Base-by-base conservation (phyloP, 2,888 invertebrate species). In the Leucophora obtusa region DNA sequence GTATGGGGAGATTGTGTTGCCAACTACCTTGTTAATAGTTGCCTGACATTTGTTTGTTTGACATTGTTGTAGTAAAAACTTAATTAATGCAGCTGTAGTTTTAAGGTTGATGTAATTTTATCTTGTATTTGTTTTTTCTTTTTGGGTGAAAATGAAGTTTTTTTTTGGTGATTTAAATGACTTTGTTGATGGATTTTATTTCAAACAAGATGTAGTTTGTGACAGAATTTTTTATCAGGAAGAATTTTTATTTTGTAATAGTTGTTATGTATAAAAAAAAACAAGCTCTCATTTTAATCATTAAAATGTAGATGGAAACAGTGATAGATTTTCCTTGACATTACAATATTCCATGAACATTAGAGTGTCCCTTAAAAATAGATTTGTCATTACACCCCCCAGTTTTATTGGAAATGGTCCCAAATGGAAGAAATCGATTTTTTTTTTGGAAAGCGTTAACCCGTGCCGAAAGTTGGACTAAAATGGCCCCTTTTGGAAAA, bases 81-180 rank as follows among this genome's bases (percentile, higher is more conserved):
- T 62, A 62, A 62, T 62, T 62, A 62, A 62, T 62, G 62, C 62
- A 15, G 28, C 28, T 47, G 15, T 47, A 62, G 62, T 62, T 62
- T 62, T 47, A 24, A 24, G 62, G n/a, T 47, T 28, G 10, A 24
- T 28, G 62, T 28, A 50, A 14, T 47, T 62, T 47, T 24, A 28
- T 2, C 24, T 3, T 24, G 2, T 24, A 3, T 24, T n/a, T 21
- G 9, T 18, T 60, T 62, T 47, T 8, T 24, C 15, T 62, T 15
- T n/a, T 14, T 47, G 0, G 35, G 5, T 7, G 35, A 1, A 17
- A 43, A 14, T 5, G 8, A n/a, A 47, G 7, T 38, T 59, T 59
- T 15, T 38, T 17, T 58, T 33, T 56, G 15, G 3, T 17, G 21
- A 24, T 1, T n/a, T n/a, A 35, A 35, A 2, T 35, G 11, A 38